Base-by-base conservation (phyloP, 2,797 vertebrate species). In the Centropyge bicolor region DNA sequence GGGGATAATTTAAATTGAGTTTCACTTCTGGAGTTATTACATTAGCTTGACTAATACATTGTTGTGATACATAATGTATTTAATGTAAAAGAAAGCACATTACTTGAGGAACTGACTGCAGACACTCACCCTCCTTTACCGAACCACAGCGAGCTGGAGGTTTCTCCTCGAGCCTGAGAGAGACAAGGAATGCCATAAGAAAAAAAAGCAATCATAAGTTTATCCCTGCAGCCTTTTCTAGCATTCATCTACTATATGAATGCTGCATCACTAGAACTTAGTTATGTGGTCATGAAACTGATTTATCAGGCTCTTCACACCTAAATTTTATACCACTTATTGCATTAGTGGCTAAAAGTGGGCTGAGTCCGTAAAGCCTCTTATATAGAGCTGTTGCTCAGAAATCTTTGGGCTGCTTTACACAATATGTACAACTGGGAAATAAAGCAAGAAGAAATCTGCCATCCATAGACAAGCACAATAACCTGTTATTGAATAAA, bases 61-160 rank as follows among this genome's bases (percentile, higher is more conserved):
- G 40, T 66, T 66, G 31, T 59, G 27, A 80, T 70, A n/a, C 31
- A 27, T 22, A 24, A 52, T 49, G 20, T 51, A 22, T 48, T 72
- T 43, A 2, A 36, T 45, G 38, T 73, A 40, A 51, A 19, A 67
- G 22, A 66, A 41, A 66, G 62, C 2, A 24, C 12, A 73, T 35
- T 11, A 55, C 19, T 41, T 54, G 10, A 54, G n/a, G 13, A 79
- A 73, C 1, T 45, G 64, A 57, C 22, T 59, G 49, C 11, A 48
- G 31, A 76, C 38, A 93, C 95, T 93, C 81, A 95, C 94, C 95
- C 95, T 90, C 94, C 95, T 90, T 95, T 96, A 93, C 95, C 95
- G 91, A 99, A 98, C 98, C 97, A 99, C 1, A 99, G 90, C 0
- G 98, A 99, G 92, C 89, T 97, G 87, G 96, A 93, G 4, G 96